phyloP scores from a whole-genome alignment of 2,888 invertebrate species.

The Oxystoma pomonae region DNA sequence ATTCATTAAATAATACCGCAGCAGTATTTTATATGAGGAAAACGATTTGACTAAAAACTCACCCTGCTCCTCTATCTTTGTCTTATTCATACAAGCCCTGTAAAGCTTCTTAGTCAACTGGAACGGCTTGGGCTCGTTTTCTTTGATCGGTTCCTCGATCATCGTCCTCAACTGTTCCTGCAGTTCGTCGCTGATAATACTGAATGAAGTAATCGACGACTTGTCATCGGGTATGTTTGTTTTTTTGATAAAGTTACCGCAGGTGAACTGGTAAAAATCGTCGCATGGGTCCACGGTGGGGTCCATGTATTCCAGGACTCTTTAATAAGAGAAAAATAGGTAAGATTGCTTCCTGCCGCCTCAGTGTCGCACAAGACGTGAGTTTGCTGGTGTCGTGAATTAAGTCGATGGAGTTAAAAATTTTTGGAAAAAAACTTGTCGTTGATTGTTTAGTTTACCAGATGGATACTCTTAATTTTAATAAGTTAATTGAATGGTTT shows the following conservation, averaged over 20 bases:
- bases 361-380: no score
- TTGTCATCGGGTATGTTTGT: conserved; percentile 79
- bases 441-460: no score
- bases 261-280: conserved; percentile 78
- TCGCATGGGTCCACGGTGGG: conserved; percentile 70
- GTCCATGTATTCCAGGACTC: conserved; percentile 69
- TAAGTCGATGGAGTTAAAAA: no score
- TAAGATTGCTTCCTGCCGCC: no score
- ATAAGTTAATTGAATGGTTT: no score
- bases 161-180: conserved; percentile 68
- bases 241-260: conserved; percentile 68
- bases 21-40: no score
- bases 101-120: conserved; percentile 77
- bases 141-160: conserved; percentile 60
- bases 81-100: conserved; percentile 83
- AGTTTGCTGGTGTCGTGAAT: no score
- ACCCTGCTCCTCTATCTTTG: conserved; percentile 72
- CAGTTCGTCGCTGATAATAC: conserved; percentile 68
- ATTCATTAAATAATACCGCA: no score
- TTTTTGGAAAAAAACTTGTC: no score
- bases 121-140: conserved; percentile 66
- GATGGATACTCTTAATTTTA: no score
- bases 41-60: conserved; percentile 1
- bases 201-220: conserved; percentile 72
- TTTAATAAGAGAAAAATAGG: conserved; percentile 34